Percentiles rank a stretch among this genome's conserved stretches.
These are phyloP conservation scores for Cottus gobio DNA, from an alignment of 2,113 vertebrate genomes.

Conservation along the genomic window DNA sequence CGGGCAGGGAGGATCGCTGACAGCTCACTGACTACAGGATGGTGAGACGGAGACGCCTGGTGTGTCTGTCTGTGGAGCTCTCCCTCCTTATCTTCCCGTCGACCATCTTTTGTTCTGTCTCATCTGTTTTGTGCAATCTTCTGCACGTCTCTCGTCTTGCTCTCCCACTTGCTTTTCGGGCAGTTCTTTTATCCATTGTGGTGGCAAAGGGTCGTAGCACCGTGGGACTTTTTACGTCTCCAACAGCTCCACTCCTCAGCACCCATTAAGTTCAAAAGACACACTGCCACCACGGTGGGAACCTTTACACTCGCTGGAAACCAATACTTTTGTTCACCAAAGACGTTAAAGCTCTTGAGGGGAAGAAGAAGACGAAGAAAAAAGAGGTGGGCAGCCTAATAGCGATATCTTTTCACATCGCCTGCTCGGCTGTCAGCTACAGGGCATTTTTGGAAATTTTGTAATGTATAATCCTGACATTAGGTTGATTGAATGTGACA, in stretches of 20 bases:
- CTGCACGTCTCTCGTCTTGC: slow-evolving; percentile 32
- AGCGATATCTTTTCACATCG: slow-evolving; percentile 66
- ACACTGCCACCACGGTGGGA: slow-evolving; percentile 28
- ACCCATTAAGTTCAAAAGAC: slow-evolving; percentile 52
- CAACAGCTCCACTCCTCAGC: slow-evolving; percentile 33
- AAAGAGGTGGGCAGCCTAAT: slow-evolving; percentile 59
- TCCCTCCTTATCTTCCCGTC: slow-evolving; percentile 44
- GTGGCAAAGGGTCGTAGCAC: slow-evolving; percentile 32
- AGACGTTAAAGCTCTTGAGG: slow-evolving; percentile 26
- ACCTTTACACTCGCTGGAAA: slow-evolving; percentile 39
- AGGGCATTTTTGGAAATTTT: slow-evolving; percentile 42
- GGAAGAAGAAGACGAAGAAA: neutral
- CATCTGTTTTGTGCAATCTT: slow-evolving; percentile 48
- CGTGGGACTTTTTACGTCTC: slow-evolving; percentile 50
- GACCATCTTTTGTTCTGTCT: slow-evolving; percentile 63
- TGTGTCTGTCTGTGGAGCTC: slow-evolving; percentile 59
- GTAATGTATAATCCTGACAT: slow-evolving; percentile 32
- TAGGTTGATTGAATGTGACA: slow-evolving; percentile 70
- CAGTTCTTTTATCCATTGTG: slow-evolving; percentile 41
- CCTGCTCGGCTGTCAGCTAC: slow-evolving; percentile 58
- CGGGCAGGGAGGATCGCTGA: slow-evolving; percentile 75
- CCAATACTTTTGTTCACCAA: slow-evolving; percentile 46
- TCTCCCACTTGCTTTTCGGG: slow-evolving; percentile 20
- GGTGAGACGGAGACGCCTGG: slow-evolving; percentile 68
- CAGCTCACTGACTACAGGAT: slow-evolving; percentile 76